Base-by-base conservation (phyloP, 92 coral and sea anemone species). In the Bergia sp. region DNA sequence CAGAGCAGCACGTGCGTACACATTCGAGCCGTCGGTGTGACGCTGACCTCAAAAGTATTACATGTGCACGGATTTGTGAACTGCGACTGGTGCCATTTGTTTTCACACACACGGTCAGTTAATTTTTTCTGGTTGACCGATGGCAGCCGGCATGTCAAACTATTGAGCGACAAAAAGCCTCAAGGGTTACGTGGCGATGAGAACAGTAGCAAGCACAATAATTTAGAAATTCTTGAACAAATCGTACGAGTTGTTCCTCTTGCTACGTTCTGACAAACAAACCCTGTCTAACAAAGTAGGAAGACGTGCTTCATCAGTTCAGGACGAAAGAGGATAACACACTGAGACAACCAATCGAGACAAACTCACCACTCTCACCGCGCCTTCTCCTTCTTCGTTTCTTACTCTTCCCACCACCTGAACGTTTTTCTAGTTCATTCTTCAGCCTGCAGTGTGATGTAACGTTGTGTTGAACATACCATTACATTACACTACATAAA, bases 381-480 rank as follows among this genome's bases (percentile, higher is more conserved):
- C 91, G 92, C 84, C 91, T 82, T 93, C 69, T 74, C 86, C n/a
- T 93, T 93, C 87, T 93, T 90, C 44, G 88, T 38, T 57, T 85
- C 88, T 66, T 43, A 57, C 50, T 49, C 91, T 90, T 53, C 61
- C 97, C 95, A 77, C 96, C 98, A 41, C 87, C 87, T 16, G 78
- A 74, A 29, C 92, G 91, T 37, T 93, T 85, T 39, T 90, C 95
- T 74, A 95, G 86, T 58, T 95, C 95, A 69, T 86, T 85, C n/a
- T 95, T 95, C 69, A 95, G 84, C 86, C 96, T 95, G 79, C 38
- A 55, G 65, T 18, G 23, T 53, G 82, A 72, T 12, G 75, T 18
- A 61, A 21, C 20, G 69, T 6, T 15, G 1, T 53, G 16, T 53
- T 53, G 13, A 53, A 11, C 29, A 29, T 29, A 29, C 29, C 29